phyloP scores from a whole-genome alignment of 2,113 vertebrate genomes.

The Struthidea cinerea region DNA sequence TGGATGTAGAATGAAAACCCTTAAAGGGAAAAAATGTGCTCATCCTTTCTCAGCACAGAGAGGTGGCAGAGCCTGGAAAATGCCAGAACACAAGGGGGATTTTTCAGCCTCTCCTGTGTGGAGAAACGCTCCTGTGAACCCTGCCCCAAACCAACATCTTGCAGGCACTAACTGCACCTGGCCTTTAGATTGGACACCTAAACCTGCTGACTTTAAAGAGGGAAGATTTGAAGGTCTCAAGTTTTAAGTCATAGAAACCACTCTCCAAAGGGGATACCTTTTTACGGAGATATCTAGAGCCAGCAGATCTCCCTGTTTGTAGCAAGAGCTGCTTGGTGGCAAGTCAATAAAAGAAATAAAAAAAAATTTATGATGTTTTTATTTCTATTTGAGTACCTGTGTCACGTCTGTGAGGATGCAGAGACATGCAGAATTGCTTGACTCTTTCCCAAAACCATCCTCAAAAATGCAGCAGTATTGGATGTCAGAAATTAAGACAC shows the following conservation, averaged over 20 bases:
- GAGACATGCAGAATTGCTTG: not conserved
- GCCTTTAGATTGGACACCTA: not conserved
- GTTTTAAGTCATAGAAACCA: not conserved
- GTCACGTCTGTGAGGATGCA: not conserved
- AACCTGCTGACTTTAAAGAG: not conserved
- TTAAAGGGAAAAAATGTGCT: not conserved
- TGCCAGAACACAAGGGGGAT: not conserved
- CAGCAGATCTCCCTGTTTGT: accelerated
- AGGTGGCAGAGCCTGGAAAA: not conserved
- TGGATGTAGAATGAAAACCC: not conserved
- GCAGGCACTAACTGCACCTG: not conserved
- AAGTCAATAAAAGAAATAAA: not conserved
- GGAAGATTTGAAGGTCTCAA: not conserved
- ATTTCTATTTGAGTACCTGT: accelerated
- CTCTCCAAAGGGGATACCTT: not conserved
- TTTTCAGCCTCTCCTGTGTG: not conserved
- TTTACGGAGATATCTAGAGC: not conserved
- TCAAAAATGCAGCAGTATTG: not conserved
- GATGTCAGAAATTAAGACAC: not conserved
- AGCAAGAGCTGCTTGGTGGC: not conserved
- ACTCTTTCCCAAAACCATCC: not conserved
- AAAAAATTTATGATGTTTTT: not conserved
- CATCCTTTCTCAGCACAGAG: not conserved
- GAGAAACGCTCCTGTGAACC: not conserved
- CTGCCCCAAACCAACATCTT: not conserved